Percentiles rank a stretch among this genome's conserved stretches.
Conservation (phyloP, 1,140 invertebrate species). For the Battus philenor region DNA sequence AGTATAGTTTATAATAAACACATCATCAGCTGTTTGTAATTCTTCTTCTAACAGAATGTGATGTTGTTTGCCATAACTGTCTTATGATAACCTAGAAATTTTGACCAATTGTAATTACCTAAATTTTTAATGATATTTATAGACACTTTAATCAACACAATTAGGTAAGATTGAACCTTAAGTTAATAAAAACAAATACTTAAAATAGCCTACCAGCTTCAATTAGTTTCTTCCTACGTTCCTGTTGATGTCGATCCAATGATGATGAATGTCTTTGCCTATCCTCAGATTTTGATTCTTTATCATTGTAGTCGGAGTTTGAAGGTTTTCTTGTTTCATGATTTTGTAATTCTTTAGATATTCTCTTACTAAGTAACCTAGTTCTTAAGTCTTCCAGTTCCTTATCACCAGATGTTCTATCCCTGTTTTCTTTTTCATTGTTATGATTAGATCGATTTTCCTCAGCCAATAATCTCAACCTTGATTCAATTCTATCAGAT, state of each 20-base stretch:
- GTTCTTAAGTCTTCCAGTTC: conserved; percentile 85
- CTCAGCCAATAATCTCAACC: conserved; percentile 58
- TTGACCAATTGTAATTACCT: too few species aligned
- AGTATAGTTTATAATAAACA: too few species aligned
- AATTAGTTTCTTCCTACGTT: conserved; percentile 78
- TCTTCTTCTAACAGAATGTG: too few species aligned
- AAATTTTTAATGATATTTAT: too few species aligned
- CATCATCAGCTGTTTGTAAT: too few species aligned
- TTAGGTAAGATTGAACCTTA: too few species aligned
- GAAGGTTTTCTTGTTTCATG: conserved; percentile 69
- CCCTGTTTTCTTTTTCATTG: conserved; percentile 77
- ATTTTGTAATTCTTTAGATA: conserved; percentile 74
- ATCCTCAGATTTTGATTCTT: conserved; percentile 42
- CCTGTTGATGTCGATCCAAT: conserved; percentile 77
- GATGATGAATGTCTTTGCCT: conserved; percentile 47
- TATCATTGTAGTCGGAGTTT: conserved; percentile 50
- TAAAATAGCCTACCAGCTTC: conserved; percentile 76
- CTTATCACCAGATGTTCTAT: conserved; percentile 75
- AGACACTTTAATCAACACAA: too few species aligned
- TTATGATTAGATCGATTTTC: conserved; percentile 71
- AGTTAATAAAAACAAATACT: too few species aligned
- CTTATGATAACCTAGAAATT: too few species aligned
- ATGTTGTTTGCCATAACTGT: too few species aligned
- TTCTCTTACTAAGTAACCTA: conserved; percentile 80
- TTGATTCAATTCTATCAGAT: conserved; percentile 66